phyloP scores from a whole-genome alignment of 2,888 invertebrate species.

The Halictus ligatus region DNA sequence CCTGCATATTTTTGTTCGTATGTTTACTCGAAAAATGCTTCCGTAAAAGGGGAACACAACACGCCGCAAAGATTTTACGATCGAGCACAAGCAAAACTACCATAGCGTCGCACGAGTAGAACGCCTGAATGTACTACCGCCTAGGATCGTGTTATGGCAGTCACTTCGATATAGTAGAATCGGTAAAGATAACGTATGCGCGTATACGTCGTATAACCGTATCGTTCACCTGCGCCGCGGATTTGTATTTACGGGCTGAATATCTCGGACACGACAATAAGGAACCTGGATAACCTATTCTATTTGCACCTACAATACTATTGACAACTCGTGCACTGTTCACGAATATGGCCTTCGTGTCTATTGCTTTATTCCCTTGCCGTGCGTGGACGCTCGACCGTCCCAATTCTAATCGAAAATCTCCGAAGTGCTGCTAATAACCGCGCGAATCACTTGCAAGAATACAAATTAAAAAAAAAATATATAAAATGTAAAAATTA shows the following conservation, averaged over 20 bases:
- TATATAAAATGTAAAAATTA: no score
- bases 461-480: neutral
- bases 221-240: constrained; percentile 35
- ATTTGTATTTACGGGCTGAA: constrained; percentile 37
- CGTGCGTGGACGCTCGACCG: neutral
- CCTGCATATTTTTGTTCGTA: neutral
- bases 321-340: constrained; percentile 32
- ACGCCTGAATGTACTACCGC: neutral
- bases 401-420: neutral
- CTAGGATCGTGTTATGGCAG: constrained; percentile 18
- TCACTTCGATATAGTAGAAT: constrained; percentile 12
- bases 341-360: neutral
- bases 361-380: neutral
- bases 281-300: constrained; percentile 32
- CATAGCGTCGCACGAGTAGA: neutral
- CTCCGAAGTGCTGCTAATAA: neutral
- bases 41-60: neutral
- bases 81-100: neutral
- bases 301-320: constrained; percentile 53
- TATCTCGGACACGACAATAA: constrained; percentile 38
- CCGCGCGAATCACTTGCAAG: neutral
- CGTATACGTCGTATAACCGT: constrained; percentile 13
- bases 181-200: constrained; percentile 23
- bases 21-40: neutral
- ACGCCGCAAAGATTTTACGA: neutral